Evolutionary conservation across 2,888 invertebrate genomes (phyloP).

Genomic region (Xestia c-nigrum): DNA sequence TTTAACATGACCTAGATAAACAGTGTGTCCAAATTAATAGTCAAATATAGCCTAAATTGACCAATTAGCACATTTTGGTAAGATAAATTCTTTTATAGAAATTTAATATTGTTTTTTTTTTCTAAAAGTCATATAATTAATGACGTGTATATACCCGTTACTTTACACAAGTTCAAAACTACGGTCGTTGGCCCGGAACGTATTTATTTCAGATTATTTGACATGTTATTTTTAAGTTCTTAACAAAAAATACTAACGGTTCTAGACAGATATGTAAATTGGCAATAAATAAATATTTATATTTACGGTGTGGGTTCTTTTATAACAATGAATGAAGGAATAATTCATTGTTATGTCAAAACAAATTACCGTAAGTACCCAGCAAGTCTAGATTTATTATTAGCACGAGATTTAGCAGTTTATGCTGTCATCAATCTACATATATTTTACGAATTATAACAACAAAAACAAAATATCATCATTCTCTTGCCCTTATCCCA

Average conservation of each 20-base stretch:
- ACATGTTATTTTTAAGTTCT: conserved; percentile 33
- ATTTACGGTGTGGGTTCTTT: conserved; percentile 6
- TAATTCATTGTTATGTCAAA: neutral
- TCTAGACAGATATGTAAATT: conserved; percentile 40
- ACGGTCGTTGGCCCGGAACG: conserved; percentile 40
- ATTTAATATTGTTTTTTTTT: neutral
- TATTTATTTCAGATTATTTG: conserved; percentile 1
- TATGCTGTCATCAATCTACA: neutral
- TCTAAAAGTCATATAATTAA: conserved; percentile 15
- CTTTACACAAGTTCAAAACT: neutral
- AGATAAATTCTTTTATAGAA: neutral
- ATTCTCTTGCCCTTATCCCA: no score
- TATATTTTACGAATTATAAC: neutral
- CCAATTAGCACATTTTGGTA: conserved; percentile 12
- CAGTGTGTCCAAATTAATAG: neutral
- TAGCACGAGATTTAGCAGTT: neutral
- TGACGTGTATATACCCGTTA: conserved; percentile 38
- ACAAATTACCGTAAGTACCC: neutral
- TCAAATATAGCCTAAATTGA: conserved; percentile 12
- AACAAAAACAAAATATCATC: no score
- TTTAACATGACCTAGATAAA: conserved; percentile 1
- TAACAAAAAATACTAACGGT: conserved; percentile 47
- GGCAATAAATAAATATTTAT: conserved; percentile 20
- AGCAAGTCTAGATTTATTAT: neutral
- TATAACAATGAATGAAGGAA: conserved; percentile 30